Evolutionary conservation across 2,113 vertebrate genomes (phyloP).

Genomic region (Puma concolor): DNA sequence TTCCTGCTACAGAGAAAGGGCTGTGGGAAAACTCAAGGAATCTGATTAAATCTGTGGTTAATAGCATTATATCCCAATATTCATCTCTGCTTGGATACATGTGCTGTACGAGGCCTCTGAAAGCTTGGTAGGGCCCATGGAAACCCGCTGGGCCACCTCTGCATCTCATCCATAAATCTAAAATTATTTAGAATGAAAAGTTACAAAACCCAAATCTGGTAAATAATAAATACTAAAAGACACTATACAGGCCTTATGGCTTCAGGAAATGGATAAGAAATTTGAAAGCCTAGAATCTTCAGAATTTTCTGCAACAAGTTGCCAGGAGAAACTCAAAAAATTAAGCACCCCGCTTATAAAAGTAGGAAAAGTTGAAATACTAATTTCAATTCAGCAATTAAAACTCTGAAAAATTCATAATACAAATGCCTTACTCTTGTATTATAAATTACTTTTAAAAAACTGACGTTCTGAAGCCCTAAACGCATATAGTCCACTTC

Average conservation of each 20-base stretch:
- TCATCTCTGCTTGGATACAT: not conserved
- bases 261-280: conserved; percentile 11
- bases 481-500: not conserved
- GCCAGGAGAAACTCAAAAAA: not conserved
- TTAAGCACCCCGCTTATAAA: not conserved
- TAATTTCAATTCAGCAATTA: conserved; percentile 44
- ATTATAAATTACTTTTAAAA: not conserved
- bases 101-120: not conserved
- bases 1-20: not conserved
- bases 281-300: not conserved
- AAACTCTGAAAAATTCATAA: conserved; percentile 28
- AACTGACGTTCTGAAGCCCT: not conserved
- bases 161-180: not conserved
- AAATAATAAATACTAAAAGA: conserved; percentile 13
- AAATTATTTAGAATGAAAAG: conserved; percentile 37
- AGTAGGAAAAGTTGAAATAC: conserved; percentile 17
- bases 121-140: not conserved
- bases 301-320: conserved; percentile 18
- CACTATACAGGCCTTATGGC: not conserved
- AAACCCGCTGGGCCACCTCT: not conserved
- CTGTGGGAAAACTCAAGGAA: not conserved
- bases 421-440: not conserved
- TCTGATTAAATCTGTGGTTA: not conserved
- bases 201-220: not conserved
- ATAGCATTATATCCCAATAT: not conserved